Conservation (phyloP, 2,888 invertebrate genomes). For the Ophion costatus region DNA sequence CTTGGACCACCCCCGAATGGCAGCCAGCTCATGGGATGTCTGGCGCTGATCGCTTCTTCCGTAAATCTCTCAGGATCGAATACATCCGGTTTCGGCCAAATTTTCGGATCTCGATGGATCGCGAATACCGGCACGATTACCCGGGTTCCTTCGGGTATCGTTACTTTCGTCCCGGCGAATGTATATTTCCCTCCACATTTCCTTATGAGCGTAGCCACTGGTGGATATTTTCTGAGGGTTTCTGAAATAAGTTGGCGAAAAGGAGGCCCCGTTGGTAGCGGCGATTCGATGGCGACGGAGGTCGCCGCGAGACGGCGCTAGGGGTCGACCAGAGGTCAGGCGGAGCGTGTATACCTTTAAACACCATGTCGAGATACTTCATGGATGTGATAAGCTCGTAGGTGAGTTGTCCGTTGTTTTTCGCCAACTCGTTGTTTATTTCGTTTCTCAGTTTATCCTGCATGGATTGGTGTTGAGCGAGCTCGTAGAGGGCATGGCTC, state of each 20-base stretch:
- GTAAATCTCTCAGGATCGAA: slow-evolving; percentile 77
- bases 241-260: slow-evolving; percentile 74
- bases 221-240: slow-evolving; percentile 83
- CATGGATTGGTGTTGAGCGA: slow-evolving; percentile 81
- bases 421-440: slow-evolving; percentile 74
- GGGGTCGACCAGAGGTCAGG: background rate
- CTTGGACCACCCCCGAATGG: slow-evolving; percentile 80
- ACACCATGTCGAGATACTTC: slow-evolving; percentile 81
- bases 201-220: slow-evolving; percentile 77
- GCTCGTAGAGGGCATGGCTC: slow-evolving; percentile 81
- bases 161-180: slow-evolving; percentile 61
- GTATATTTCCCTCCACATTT: slow-evolving; percentile 73
- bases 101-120: slow-evolving; percentile 65
- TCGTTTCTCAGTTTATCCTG: slow-evolving; percentile 82
- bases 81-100: slow-evolving; percentile 72
- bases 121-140: slow-evolving; percentile 63
- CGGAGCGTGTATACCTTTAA: slow-evolving; percentile 69
- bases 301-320: background rate
- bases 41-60: slow-evolving; percentile 67
- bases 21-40: slow-evolving; percentile 74
- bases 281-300: background rate
- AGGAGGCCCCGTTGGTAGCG: background rate
- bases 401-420: slow-evolving; percentile 76
- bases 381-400: slow-evolving; percentile 81
- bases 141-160: slow-evolving; percentile 57